phyloP scores from a whole-genome alignment of 2,797 vertebrate species.

The Malurus splendens region DNA sequence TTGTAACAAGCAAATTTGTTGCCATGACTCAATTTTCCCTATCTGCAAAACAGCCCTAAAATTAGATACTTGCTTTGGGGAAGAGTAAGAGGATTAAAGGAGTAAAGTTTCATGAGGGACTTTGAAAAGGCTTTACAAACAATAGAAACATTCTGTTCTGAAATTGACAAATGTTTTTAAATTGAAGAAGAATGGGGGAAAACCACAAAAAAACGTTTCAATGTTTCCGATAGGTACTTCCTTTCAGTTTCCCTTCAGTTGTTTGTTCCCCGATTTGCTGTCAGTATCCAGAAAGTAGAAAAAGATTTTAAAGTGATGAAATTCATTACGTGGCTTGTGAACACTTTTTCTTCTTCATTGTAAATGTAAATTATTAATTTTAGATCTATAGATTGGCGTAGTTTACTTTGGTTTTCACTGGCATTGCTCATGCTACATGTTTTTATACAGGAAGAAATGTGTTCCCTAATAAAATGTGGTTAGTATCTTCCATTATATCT shows the following conservation, averaged over 20 bases:
- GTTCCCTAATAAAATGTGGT: not conserved
- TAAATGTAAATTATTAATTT: not conserved
- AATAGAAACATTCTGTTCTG: constrained; percentile 38
- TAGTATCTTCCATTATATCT: not conserved
- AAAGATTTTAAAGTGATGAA: not conserved
- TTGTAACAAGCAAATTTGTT: not conserved
- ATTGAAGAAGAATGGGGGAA: constrained; percentile 1
- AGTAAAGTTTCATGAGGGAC: not conserved
- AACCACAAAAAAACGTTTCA: not conserved
- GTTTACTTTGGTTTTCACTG: not conserved
- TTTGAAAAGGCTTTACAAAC: constrained; percentile 15
- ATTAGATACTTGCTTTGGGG: not conserved
- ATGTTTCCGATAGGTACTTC: not conserved
- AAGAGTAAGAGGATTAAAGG: constrained; percentile 11
- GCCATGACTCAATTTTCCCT: not conserved
- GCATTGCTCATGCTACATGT: accelerated
- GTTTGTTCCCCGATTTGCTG: not conserved
- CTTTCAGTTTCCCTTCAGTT: not conserved
- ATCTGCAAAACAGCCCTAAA: constrained; percentile 6
- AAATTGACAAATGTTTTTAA: constrained; percentile 18
- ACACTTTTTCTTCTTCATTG: not conserved
- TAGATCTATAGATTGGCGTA: not conserved
- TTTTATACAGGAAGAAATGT: not conserved
- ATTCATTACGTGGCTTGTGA: not conserved
- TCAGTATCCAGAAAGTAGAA: not conserved